phyloP scores from a whole-genome alignment of 2,113 vertebrate genomes.

The Hyperopisus bebe region DNA sequence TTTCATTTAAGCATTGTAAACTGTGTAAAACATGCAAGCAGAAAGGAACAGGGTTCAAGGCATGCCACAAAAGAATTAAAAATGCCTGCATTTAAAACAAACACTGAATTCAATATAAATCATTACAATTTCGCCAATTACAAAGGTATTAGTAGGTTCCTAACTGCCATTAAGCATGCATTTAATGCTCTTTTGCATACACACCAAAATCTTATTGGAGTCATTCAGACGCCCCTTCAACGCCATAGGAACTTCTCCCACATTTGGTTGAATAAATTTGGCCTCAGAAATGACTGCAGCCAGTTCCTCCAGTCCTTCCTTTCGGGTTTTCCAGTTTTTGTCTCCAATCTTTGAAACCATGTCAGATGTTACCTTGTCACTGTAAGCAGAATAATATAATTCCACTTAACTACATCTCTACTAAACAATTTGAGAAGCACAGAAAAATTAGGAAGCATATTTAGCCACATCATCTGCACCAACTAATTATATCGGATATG shows the following conservation, averaged over 20 bases:
- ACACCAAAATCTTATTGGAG: conserved; percentile 96
- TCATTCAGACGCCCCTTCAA: conserved; percentile 85
- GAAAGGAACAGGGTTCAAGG: background rate
- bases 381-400: conserved; percentile 37
- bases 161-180: background rate
- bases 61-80: background rate
- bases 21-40: background rate
- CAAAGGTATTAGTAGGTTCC: too few relatives aligned
- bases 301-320: conserved; percentile 91
- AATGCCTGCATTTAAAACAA: background rate
- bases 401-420: fast-evolving
- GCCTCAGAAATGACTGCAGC: conserved; percentile 85
- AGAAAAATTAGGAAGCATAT: background rate
- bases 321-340: conserved; percentile 98
- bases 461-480: background rate
- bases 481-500: background rate
- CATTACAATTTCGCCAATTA: background rate
- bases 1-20: background rate
- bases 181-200: background rate
- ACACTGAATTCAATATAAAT: background rate
- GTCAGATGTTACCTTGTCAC: conserved; percentile 88
- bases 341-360: conserved; percentile 86
- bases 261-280: conserved; percentile 84
- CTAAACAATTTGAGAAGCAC: background rate
- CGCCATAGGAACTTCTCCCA: conserved; percentile 85